phyloP scores from a whole-genome alignment of 2,113 vertebrate species.

The Otis tarda region DNA sequence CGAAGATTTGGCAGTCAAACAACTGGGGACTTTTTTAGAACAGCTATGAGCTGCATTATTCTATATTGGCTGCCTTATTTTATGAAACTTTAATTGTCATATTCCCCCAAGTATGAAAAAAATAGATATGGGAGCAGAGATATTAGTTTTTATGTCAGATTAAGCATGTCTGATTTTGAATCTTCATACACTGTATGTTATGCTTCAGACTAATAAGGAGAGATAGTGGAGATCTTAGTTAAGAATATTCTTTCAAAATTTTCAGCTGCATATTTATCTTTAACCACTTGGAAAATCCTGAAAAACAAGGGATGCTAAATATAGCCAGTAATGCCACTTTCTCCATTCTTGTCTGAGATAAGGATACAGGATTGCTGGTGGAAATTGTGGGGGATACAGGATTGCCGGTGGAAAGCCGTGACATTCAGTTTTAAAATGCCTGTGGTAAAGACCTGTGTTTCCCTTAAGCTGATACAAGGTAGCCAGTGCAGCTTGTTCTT shows the following conservation, averaged over 20 bases:
- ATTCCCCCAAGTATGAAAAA: background rate
- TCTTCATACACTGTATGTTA: background rate
- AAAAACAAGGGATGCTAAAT: background rate
- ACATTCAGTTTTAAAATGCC: background rate
- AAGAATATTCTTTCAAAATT: background rate
- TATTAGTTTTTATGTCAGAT: background rate
- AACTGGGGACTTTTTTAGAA: background rate
- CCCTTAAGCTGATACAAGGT: background rate
- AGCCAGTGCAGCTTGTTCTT: background rate
- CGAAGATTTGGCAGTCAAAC: background rate
- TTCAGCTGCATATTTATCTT: background rate
- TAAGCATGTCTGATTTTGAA: background rate
- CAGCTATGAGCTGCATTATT: background rate
- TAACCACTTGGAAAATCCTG: background rate
- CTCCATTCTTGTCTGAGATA: background rate
- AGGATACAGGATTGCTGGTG: background rate
- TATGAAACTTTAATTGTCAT: background rate
- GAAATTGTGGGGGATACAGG: background rate
- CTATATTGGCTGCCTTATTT: background rate
- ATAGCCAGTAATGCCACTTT: background rate
- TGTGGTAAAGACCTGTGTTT: fast-evolving
- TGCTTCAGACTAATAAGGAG: background rate
- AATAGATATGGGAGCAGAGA: background rate
- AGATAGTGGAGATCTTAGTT: background rate
- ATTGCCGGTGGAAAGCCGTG: background rate